These are phyloP conservation scores for Agrochola litura DNA, from an alignment of 2,888 invertebrate genomes.

Conservation along the genomic window DNA sequence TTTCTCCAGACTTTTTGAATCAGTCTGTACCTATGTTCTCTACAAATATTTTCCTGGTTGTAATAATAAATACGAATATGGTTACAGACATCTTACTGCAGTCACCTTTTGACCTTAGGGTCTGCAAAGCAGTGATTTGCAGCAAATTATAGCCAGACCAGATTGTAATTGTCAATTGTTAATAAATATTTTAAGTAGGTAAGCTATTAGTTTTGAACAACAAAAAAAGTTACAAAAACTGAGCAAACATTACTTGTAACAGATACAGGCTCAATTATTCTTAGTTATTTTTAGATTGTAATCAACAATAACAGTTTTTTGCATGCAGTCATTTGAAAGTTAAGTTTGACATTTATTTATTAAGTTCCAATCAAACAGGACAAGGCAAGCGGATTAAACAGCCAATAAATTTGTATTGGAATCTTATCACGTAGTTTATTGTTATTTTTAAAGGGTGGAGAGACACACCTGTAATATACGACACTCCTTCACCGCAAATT, in stretches of 20 bases:
- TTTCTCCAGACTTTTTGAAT: neutral
- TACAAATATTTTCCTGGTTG: neutral
- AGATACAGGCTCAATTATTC: constrained; percentile 1
- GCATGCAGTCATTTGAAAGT: neutral
- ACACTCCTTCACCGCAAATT: constrained; percentile 52
- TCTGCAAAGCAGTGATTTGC: neutral
- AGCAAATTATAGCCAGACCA: neutral
- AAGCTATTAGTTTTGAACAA: neutral
- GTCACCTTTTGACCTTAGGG: constrained; percentile 38
- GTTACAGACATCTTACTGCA: constrained; percentile 21
- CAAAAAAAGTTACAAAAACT: constrained; percentile 34
- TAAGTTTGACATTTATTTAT: constrained; percentile 34
- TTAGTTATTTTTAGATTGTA: constrained; percentile 5
- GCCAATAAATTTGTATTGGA: constrained; percentile 33
- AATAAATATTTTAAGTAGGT: neutral
- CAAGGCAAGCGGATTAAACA: constrained; percentile 26
- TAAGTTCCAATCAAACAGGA: constrained; percentile 6
- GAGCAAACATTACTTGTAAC: constrained; percentile 11
- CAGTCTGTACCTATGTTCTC: neutral
- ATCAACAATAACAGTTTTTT: constrained; percentile 16
- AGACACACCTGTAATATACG: constrained; percentile 55
- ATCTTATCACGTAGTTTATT: constrained; percentile 48
- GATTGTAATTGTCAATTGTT: neutral
- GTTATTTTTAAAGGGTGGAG: constrained; percentile 40
- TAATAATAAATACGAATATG: neutral